These are phyloP conservation scores for Leptatherina wallacei DNA, from an alignment of 2,797 vertebrate genomes.

Conservation along the genomic window DNA sequence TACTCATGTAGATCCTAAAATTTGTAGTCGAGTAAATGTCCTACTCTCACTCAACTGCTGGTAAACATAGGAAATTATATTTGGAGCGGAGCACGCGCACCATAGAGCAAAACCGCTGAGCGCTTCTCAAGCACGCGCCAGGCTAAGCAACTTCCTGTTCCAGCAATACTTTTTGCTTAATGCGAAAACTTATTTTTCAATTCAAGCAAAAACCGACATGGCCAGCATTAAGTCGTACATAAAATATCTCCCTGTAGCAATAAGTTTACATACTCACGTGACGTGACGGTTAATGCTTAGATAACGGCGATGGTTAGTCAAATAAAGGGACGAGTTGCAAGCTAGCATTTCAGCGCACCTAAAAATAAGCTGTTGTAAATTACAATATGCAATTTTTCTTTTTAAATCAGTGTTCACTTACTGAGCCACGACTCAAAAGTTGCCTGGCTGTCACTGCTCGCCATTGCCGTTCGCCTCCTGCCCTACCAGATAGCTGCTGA, in stretches of 20 bases:
- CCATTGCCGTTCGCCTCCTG: constrained; percentile 65
- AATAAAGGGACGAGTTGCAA: background rate
- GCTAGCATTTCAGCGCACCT: background rate
- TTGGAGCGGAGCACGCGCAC: background rate
- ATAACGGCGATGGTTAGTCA: background rate
- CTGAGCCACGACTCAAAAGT: constrained; percentile 77
- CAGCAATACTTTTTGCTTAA: constrained; percentile 14
- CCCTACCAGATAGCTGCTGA: background rate
- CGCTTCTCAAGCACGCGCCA: constrained; percentile 29
- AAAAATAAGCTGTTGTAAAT: background rate
- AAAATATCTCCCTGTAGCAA: accelerated
- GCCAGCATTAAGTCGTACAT: accelerated
- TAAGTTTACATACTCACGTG: background rate
- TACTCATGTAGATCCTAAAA: no score
- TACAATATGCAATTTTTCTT: background rate
- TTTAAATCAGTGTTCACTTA: constrained; percentile 59
- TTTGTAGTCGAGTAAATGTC: no score
- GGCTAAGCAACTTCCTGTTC: constrained; percentile 65
- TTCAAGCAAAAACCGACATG: background rate
- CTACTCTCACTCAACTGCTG: background rate
- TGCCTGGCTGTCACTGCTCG: constrained; percentile 53
- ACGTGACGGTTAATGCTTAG: background rate
- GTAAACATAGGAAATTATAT: background rate
- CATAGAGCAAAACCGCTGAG: background rate
- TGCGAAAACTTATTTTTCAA: background rate